Conservation (phyloP, 2,113 vertebrate genomes). For the Poicephalus gulielmi region DNA sequence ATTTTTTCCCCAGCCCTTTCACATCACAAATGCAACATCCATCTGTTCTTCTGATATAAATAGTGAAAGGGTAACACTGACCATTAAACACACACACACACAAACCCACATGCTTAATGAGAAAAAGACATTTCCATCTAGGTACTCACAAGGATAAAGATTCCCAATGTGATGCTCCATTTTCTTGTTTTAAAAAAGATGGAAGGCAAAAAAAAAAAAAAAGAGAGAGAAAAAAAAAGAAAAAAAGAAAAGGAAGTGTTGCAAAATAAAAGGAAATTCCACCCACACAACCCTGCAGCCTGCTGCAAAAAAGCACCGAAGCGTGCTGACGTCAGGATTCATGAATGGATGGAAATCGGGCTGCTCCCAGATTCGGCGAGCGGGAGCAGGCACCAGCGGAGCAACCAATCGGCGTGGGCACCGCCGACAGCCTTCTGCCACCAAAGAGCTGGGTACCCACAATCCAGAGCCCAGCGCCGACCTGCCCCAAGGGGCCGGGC, state of each 20-base stretch:
- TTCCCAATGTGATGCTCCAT: conserved; percentile 69
- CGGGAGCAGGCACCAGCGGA: neutral
- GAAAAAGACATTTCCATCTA: neutral
- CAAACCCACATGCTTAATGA: neutral
- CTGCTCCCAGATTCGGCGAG: conserved; percentile 65
- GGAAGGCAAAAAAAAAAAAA: conserved; percentile 16
- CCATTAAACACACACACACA: neutral
- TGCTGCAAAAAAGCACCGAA: conserved; percentile 71
- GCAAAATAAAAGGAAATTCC: conserved; percentile 76
- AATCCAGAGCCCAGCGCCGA: conserved; percentile 32
- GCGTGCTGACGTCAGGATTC: conserved; percentile 82
- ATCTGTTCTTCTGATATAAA: conserved; percentile 60
- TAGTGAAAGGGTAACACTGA: neutral
- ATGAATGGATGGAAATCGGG: conserved; percentile 81
- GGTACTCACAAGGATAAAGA: conserved; percentile 69
- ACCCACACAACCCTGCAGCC: conserved; percentile 74
- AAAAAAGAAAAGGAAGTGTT: conserved; percentile 46
- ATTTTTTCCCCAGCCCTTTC: conserved; percentile 19
- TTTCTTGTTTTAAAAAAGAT: conserved; percentile 62
- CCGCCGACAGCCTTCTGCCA: conserved; percentile 40
- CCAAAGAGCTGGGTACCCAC: conserved; percentile 46
- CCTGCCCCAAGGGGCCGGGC: neutral
- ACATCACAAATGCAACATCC: conserved; percentile 51
- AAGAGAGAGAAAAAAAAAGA: neutral
- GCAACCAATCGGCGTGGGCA: conserved; percentile 60